Base-by-base conservation (phyloP, 1,140 invertebrate species). In the Drosophila suzukii region DNA sequence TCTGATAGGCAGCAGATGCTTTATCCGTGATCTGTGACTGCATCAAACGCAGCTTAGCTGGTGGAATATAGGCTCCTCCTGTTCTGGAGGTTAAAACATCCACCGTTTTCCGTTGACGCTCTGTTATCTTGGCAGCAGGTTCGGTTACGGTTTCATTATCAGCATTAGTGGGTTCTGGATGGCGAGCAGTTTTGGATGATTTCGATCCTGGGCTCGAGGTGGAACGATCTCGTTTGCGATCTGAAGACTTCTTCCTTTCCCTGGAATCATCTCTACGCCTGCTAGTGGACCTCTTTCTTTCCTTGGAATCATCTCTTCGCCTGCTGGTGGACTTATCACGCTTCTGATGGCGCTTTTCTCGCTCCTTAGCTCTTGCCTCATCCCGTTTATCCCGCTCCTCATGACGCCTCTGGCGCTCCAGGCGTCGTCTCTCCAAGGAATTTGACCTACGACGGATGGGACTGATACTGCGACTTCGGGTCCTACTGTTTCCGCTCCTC, bases 31-130 rank as follows among this genome's bases (percentile, higher is more conserved):
- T 98, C 91, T 96, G 95, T 0, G 96, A 96, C 93, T 99, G 98
- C 97, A 99, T 98, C 94, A 98, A 94, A 47, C 96, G 94, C 7
- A 99, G 93, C 92, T 97, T 98, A 0, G 98, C 98, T 4, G 99
- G 99, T 2, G 99, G 99, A 84, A 99, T 99, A 80, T 99, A 99
- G 8, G 99, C 98, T 59, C 98, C 98, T 46, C 98, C 98, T 34
- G 98, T 99, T 90, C 95, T 94, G 0, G 97, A 97, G 13, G 97
- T 97, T 4, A 99, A 79, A 46, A 96, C 92, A 91, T 97, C 96
- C 0, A 95, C 94, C 4, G 91, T 92, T 17, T 84, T 78, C 10
- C 92, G 72, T 34, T 92, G 91, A 0, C 91, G 84, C 51, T 91
- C 83, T 0, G 88, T 91, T 4, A 92, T 92, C 39, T 89, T 92